These are phyloP conservation scores for Drosophila dives DNA, from an alignment of 2,888 invertebrate genomes.

Conservation along the genomic window DNA sequence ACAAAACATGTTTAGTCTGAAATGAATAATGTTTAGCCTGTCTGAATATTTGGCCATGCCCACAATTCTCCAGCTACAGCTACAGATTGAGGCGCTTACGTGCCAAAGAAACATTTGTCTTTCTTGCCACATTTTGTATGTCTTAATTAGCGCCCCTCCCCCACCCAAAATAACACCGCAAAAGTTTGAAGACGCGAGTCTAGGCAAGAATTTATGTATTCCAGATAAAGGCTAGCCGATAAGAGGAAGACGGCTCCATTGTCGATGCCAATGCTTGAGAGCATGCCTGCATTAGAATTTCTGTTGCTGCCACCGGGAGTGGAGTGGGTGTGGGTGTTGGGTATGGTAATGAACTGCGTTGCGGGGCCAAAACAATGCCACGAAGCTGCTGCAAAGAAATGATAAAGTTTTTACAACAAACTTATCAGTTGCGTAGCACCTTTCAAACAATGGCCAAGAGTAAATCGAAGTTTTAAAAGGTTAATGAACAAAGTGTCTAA, in stretches of 20 bases:
- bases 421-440: constrained; percentile 50
- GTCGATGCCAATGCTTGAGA: constrained; percentile 30
- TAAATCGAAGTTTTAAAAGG: constrained; percentile 36
- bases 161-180: constrained; percentile 26
- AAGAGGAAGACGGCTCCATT: constrained; percentile 43
- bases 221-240: constrained; percentile 67
- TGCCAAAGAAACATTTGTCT: constrained; percentile 77
- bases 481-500: constrained; percentile 39
- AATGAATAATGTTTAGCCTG: constrained; percentile 43
- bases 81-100: constrained; percentile 75
- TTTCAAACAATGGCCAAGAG: constrained; percentile 38
- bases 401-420: constrained; percentile 48
- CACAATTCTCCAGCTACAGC: constrained; percentile 22
- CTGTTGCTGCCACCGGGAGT: constrained; percentile 4
- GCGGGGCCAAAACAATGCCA: constrained; percentile 45
- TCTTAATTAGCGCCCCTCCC: constrained; percentile 74
- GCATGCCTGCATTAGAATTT: constrained; percentile 41
- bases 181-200: constrained; percentile 59
- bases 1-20: constrained; percentile 39
- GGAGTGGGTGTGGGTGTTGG: neutral
- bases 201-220: constrained; percentile 71
- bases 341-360: constrained; percentile 68
- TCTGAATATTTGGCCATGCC: constrained; percentile 6
- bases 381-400: constrained; percentile 44
- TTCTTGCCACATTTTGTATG: constrained; percentile 76